phyloP scores from a whole-genome alignment of 2,888 invertebrate genomes.

The Drosophila affinis region DNA sequence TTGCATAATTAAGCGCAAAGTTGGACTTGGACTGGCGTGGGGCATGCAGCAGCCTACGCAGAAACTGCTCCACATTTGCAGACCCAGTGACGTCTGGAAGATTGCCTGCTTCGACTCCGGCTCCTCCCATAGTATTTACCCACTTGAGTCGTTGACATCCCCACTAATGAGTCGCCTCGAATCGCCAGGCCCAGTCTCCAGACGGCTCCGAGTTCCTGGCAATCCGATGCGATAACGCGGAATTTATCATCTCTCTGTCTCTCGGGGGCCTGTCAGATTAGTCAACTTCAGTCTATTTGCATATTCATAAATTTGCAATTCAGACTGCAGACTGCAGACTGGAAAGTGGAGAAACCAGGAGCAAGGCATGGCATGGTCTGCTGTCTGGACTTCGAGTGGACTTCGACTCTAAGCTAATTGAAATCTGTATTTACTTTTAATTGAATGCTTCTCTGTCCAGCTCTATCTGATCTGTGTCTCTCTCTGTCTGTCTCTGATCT shows the following conservation, averaged over 20 bases:
- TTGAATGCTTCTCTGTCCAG: constrained; percentile 45
- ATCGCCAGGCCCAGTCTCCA: neutral
- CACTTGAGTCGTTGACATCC: constrained; percentile 55
- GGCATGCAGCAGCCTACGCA: constrained; percentile 68
- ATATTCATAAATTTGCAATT: constrained; percentile 59
- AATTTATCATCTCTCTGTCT: constrained; percentile 58
- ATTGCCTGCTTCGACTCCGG: constrained; percentile 22
- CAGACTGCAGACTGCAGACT: constrained; percentile 5
- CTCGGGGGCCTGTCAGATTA: constrained; percentile 55
- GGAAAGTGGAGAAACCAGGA: constrained; percentile 1
- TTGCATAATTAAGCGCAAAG: constrained; percentile 71
- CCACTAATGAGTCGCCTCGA: constrained; percentile 60
- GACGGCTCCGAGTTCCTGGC: constrained; percentile 18
- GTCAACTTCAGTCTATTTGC: constrained; percentile 61
- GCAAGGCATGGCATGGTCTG: constrained; percentile 16
- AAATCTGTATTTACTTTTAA: constrained; percentile 60
- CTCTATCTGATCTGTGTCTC: constrained; percentile 15
- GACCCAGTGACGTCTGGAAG: constrained; percentile 29
- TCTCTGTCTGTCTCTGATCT: constrained; percentile 21
- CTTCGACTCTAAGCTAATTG: constrained; percentile 48
- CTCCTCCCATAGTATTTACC: constrained; percentile 17
- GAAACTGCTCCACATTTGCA: constrained; percentile 47
- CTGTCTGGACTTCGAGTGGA: constrained; percentile 34
- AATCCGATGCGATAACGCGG: constrained; percentile 43
- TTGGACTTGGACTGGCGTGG: constrained; percentile 29